Base-by-base conservation (phyloP, 2,797 vertebrate genomes). In the Diplodus puntazzo region DNA sequence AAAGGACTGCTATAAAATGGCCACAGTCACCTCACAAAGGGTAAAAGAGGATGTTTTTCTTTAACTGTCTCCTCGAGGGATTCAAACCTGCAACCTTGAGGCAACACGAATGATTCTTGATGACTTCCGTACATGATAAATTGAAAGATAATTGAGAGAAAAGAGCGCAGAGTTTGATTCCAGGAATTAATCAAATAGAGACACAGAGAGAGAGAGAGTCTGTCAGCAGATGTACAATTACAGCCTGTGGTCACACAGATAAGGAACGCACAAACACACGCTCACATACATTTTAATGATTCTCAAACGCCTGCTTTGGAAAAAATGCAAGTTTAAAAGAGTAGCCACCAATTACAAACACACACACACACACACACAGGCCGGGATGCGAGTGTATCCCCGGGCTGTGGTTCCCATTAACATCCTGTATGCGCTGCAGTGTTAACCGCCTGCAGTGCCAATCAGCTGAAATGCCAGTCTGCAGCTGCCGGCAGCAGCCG, bases 391-490 rank as follows among this genome's bases (percentile, higher is more conserved):
- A 69, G 74, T 72, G 63, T 64, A 0, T 78, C 87, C 84, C 2
- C 4, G 0, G 84, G 87, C 84, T 79, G 69, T 74, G 63, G 71
- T 86, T 88, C 76, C 62, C 69, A 89, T 89, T 91, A 85, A 79
- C 81, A 84, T 77, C 83, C 80, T 54, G 58, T 78, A 71, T 65
- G 76, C 68, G 81, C 73, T 21, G 70, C 73, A 57, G 70, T 27
- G 75, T 67, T 75, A 57, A 67, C 60, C 23, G 78, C 89, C 87
- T 8, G 82, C 75, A 46, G 89, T 80, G 82, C 67, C 87, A 91
- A 88, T 89, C 87, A 88, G 65, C 82, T 84, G 80, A 79, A 88
- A 91, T 85, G 86, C 76, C 84, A 88, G 72, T 82, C 53, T 75
- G 75, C 71, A 23, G 83, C 85, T 71, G 23, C 69, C 11, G 64